Conservation (phyloP, 1,140 invertebrate genomes). For the Apis dorsata region DNA sequence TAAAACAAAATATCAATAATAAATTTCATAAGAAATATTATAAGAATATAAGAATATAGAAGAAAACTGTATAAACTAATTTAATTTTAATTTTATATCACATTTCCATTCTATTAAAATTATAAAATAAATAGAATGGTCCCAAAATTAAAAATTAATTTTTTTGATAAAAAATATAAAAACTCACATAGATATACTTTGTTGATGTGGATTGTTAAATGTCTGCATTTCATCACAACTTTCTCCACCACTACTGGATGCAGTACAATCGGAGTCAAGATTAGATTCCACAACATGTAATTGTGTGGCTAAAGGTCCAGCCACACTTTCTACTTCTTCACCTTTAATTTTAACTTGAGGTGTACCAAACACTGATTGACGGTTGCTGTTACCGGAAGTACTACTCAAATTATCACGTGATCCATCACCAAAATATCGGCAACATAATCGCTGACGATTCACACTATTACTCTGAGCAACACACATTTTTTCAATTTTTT, state of each 20-base stretch:
- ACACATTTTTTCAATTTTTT: slow-evolving; percentile 76
- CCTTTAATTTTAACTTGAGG: slow-evolving; percentile 79
- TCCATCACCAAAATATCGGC: slow-evolving; percentile 83
- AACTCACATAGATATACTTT: slow-evolving; percentile 89
- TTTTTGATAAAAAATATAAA: slow-evolving; percentile 3
- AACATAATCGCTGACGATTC: slow-evolving; percentile 71
- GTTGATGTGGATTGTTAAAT: slow-evolving; percentile 88
- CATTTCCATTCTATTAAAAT: neutral
- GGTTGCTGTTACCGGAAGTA: slow-evolving; percentile 65
- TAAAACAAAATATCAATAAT: neutral
- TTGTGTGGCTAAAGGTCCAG: slow-evolving; percentile 86
- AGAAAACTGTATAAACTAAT: neutral
- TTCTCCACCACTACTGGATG: slow-evolving; percentile 95
- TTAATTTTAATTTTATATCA: neutral
- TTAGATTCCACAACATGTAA: slow-evolving; percentile 86
- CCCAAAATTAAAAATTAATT: neutral
- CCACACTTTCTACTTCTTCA: slow-evolving; percentile 83
- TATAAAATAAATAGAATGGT: neutral
- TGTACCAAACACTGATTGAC: slow-evolving; percentile 76
- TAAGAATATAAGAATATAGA: neutral
- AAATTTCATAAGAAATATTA: neutral
- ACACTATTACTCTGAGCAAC: slow-evolving; percentile 74
- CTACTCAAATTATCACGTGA: slow-evolving; percentile 79
- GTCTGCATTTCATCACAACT: slow-evolving; percentile 93
- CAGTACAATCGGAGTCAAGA: slow-evolving; percentile 95